Base-by-base conservation (phyloP, 1,140 invertebrate genomes). In the Telenomus remus region DNA sequence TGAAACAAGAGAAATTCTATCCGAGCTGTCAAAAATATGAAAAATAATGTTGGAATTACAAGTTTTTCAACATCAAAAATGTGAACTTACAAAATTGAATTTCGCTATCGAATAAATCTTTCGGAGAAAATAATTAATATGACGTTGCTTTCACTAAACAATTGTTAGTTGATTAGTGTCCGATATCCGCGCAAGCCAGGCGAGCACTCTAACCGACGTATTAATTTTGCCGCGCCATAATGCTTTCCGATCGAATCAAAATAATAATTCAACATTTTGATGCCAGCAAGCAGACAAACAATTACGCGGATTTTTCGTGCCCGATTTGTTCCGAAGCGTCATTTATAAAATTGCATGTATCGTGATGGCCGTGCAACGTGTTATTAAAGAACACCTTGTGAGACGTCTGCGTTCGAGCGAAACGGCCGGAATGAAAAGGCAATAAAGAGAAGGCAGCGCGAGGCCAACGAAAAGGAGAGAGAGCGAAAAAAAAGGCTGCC, bases 401-500 rank as follows among this genome's bases (percentile, higher is more conserved):
- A 55, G 34, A 46, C 46, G 57, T 63, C 50, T 71, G 51, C 46
- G 50, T 57, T 56, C 51, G 15, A 63, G 14, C 27, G 39, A 35
- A 14, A 42, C 37, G 11, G 48, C 56, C n/a, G 5, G 35, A 27
- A 27, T 27, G 19, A 27, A 27, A 27, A 27, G 19, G 19, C 19
- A 27, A 27, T 27, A 27, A 6, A 27, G 68, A 64, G 54, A 64
- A 65, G 1, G 19, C n/a, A 64, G 69, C 51, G 60, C 47, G n/a
- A 63, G 37, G 51, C n/a, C n/a, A n/a, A n/a, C n/a, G n/a, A n/a
- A n/a, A 27, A 27, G 19, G 19, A 27, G 19, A 27, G n/a, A n/a
- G 34, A n/a, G 37, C 9, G 37, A 39, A 39, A 51, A 48, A 54
- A 60, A 69, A 82, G 81, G 78, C 72, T 79, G 79, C 64, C 78